Evolutionary conservation across 2,113 vertebrate genomes (phyloP), one percentile per base, ranked within the genome.

Genomic region (Scatophagus argus): DNA sequence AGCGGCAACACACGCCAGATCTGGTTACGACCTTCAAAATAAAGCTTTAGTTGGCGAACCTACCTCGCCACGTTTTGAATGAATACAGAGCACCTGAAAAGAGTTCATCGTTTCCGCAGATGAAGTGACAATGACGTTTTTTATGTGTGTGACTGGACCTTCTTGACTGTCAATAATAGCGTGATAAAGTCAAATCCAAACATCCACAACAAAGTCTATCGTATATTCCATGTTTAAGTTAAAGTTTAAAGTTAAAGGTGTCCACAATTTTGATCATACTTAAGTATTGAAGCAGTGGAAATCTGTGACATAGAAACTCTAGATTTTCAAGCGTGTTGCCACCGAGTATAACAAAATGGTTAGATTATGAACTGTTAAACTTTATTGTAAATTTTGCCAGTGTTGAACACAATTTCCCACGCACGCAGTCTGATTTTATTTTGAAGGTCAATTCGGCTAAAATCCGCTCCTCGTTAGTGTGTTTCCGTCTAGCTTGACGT

Each of bases 1-100:
- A 3, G 19, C 2, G 16, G n/a, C 19, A 21, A 10, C 21, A 14
- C 12, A 0, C 1, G 1, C 0, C 8, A 71, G 14, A 32, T 92
- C 90, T 89, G 90, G 34, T 61, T 23, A 25, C 0, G 0, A 0
- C 49, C 39, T 32, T 76, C 71, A 84, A 56, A 85, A 4, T 89
- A 88, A 82, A 23, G 23, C 58, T 44, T 17, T 4, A 14, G 3
- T 6, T 5, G 39, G 16, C 5, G 14, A 12, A 23, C 5, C 27
- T 27, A 14, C 7, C 2, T n/a, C 11, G 6, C 16, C 16, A 19
- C 19, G 8, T 60, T 36, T 11, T 21, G 14, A 27, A 8, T 54
- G 13, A 39, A 12, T n/a, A 16, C 25, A n/a, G 19, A 54, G 36
- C 17, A 31, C 21, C 5, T 58, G 13, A 0, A 46, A 34, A 43